Conservation (phyloP, 1,140 invertebrate genomes). For the Lordiphosa clarofinis region DNA sequence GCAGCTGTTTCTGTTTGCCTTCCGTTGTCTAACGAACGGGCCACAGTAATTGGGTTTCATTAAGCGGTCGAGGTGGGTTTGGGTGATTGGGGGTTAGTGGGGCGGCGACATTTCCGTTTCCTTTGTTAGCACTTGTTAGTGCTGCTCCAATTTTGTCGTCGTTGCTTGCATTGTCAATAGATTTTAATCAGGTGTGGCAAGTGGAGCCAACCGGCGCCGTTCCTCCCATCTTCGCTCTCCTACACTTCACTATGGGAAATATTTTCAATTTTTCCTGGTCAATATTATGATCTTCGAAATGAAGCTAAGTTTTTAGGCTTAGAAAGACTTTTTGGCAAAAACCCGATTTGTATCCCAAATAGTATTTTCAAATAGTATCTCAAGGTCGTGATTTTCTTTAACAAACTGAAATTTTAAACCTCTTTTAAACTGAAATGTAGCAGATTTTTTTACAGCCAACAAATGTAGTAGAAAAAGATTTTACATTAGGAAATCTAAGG, state of each 20-base stretch:
- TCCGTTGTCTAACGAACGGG: constrained; percentile 14
- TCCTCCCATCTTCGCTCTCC: not conserved
- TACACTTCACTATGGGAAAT: not conserved
- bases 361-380: too few relatives aligned
- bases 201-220: constrained; percentile 58
- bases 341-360: too few relatives aligned
- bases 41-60: constrained; percentile 66
- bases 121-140: constrained; percentile 52
- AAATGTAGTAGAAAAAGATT: too few relatives aligned
- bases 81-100: not conserved
- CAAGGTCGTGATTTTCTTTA: too few relatives aligned
- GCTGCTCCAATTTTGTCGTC: constrained; percentile 48
- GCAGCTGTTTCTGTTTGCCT: constrained; percentile 70
- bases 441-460: too few relatives aligned
- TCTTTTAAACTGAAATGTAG: too few relatives aligned
- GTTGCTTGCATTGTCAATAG: constrained; percentile 59
- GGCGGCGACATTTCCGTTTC: constrained; percentile 32
- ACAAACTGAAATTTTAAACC: too few relatives aligned
- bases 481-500: too few relatives aligned
- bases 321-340: too few relatives aligned
- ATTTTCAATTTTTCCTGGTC: too few relatives aligned
- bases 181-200: constrained; percentile 77
- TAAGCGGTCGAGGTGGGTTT: constrained; percentile 28
- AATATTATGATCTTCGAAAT: too few relatives aligned
- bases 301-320: too few relatives aligned